A percentile compares a stretch with the other conserved stretches of the same genome.
Conservation (phyloP, 2,888 invertebrate genomes). For the Mesorhabditis belari region DNA sequence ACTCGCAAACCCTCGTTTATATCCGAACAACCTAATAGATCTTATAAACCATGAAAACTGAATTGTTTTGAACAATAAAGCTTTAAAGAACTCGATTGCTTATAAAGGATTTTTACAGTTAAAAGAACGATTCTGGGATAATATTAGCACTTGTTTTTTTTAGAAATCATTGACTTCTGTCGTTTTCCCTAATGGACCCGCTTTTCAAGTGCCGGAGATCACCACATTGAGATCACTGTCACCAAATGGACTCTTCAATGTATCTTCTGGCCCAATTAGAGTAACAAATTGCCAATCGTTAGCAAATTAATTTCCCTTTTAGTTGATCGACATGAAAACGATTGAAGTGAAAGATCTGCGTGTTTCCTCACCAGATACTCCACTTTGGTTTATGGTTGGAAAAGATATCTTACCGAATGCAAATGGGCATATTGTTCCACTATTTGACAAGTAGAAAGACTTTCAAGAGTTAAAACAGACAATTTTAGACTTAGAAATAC, state of each 20-base stretch:
- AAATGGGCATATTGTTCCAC: constrained; percentile 47
- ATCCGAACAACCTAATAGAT: too few species aligned
- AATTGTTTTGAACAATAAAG: too few species aligned
- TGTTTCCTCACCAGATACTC: constrained; percentile 41
- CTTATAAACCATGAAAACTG: too few species aligned
- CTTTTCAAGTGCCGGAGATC: constrained; percentile 36
- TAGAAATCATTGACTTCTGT: constrained; percentile 40
- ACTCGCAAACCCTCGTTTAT: too few species aligned
- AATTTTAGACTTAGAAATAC: constrained; percentile 14
- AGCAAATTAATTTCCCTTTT: constrained; percentile 1
- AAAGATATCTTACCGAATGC: constrained; percentile 47
- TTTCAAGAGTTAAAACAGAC: not conserved
- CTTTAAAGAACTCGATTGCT: not conserved
- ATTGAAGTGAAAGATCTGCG: constrained; percentile 44
- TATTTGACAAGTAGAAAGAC: constrained; percentile 36
- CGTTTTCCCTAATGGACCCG: constrained; percentile 44
- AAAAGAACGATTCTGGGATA: not conserved
- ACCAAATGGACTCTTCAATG: constrained; percentile 30
- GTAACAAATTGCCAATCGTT: constrained; percentile 16
- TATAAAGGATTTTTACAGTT: constrained; percentile 1
- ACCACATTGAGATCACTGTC: constrained; percentile 35
- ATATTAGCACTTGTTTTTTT: constrained; percentile 2
- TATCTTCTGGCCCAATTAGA: constrained; percentile 43
- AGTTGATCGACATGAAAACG: constrained; percentile 50
- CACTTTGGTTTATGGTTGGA: constrained; percentile 52